Base-by-base conservation (phyloP, 64 coral and sea anemone species). In the Montipora efflorescens region DNA sequence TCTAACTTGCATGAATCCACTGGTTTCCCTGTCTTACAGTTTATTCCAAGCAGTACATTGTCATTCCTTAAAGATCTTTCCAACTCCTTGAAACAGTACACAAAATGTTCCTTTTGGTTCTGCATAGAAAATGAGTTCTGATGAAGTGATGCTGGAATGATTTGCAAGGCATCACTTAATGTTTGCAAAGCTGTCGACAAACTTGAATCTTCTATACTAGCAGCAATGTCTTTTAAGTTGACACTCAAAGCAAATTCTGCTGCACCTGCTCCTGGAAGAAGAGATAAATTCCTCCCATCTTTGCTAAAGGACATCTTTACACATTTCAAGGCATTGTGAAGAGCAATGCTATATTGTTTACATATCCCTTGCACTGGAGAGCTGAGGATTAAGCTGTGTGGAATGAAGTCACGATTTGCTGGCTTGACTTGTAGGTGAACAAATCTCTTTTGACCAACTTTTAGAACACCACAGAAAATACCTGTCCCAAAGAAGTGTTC, bases 351-450 rank as follows among this genome's bases (percentile, higher is more conserved):
- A 49, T 96, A 96, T 45, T 96, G 98, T 9, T 77, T 80, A 46
- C 95, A 96, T 59, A 99, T 68, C n/a, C 83, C 92, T 55, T 95
- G 88, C 45, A 89, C 89, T 88, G 98, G 98, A 59, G 92, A 90
- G 91, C 87, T 94, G 51, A 99, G 79, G 12, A 99, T 8, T 16
- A 99, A 78, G 20, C 86, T 73, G 61, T 85, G 71, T 25, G 87
- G 80, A 25, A 79, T 14, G 18, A 66, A 78, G 15, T 25, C 22
- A 5, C 14, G 5, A 15, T 45, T 19, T 58, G 15, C 23, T 36
- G 23, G 57, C 49, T 51, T 59, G 67, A 88, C 75, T n/a, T 83
- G 70, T 16, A 99, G 85, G 36, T 93, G 77, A 46, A 90, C 68
- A 90, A 92, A 96, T 46, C 67, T 91, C 18, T 96, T 90, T 48